A percentile compares a stretch with the other conserved stretches of the same genome.
These are phyloP conservation scores for Xiphydria camelus DNA, from an alignment of 2,888 invertebrate genomes.

Conservation along the genomic window DNA sequence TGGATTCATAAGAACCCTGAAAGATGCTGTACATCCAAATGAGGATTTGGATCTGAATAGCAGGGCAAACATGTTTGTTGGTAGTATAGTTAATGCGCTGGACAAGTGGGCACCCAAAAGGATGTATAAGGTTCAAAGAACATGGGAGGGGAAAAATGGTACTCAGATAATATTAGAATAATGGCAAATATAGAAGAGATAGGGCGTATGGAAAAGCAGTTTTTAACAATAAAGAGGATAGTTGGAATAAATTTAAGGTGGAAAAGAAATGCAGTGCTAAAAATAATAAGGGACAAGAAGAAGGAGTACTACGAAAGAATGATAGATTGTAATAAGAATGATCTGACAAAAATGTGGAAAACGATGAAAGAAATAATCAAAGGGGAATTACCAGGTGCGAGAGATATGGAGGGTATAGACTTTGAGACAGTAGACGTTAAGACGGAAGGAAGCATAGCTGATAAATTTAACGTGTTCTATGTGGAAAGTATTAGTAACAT, in stretches of 20 bases:
- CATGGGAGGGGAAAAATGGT: constrained; percentile 19
- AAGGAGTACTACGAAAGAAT: neutral
- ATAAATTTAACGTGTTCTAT: constrained; percentile 11
- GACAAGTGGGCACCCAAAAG: constrained; percentile 8
- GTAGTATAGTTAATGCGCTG: constrained; percentile 5
- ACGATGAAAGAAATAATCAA: constrained; percentile 4
- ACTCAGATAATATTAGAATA: constrained; percentile 5
- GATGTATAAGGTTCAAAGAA: constrained; percentile 2
- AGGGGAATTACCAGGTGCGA: neutral
- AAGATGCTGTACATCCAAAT: neutral
- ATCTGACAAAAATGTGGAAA: constrained; percentile 6
- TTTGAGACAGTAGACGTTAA: constrained; percentile 6
- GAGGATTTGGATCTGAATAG: neutral
- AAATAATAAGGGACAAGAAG: constrained; percentile 2
- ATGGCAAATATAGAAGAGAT: constrained; percentile 10
- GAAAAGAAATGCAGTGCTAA: constrained; percentile 8
- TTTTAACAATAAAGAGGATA: neutral
- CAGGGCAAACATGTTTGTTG: constrained; percentile 8
- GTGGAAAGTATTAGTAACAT: constrained; percentile 7
- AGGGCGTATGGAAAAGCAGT: constrained; percentile 3
- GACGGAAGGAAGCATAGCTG: constrained; percentile 6
- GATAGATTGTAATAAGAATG: constrained; percentile 4
- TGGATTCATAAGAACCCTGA: neutral
- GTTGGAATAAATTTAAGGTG: constrained; percentile 8
- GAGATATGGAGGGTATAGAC: neutral